Evolutionary conservation across 2,888 invertebrate species (phyloP), one percentile per base, ranked within the genome.

Genomic region (Osmoderma eremita): DNA sequence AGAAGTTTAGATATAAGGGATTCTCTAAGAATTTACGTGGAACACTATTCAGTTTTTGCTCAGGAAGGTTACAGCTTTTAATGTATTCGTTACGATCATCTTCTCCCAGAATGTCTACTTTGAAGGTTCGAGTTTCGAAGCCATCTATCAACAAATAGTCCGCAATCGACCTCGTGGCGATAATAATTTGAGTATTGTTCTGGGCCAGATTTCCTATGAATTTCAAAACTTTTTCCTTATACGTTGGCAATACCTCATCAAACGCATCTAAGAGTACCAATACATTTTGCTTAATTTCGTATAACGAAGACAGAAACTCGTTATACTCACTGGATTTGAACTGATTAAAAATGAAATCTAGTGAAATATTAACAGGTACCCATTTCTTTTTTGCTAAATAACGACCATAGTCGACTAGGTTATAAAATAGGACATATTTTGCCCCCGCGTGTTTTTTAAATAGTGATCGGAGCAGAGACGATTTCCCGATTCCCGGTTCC

Each of bases 1-100:
- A 18, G 10, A 36, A 38, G n/a, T 54, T 38, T 18, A 54, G 39
- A 3, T 54, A 54, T 38, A 54, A 10, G 18, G 54, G 54, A 39
- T 54, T 54, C 10, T 12, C 17, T 18, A 39, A 36, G 38, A 54
- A 38, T 54, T 38, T 39, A 38, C 6, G 12, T 17, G 54, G 39
- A n/a, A 39, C 39, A 12, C 17, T 36, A 8, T 38, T 12, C 18
- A 54, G 18, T 5, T 39, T 38, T 10, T 12, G 10, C 3, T 13
- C 39, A 54, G 12, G 10, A 6, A 54, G 18, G 12, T 18, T n/a
- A 10, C 18, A 38, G 4, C 20, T 12, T 4, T 39, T 17, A 5
- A 54, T 4, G 38, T 38, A 39, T 2, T 54, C 8, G 12, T 15
- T n/a, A 5, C n/a, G 10, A 36, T 17, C 12, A 10, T 54, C 38